phyloP scores from a whole-genome alignment of 1,140 invertebrate genomes.

The Nephotettix cincticeps region DNA sequence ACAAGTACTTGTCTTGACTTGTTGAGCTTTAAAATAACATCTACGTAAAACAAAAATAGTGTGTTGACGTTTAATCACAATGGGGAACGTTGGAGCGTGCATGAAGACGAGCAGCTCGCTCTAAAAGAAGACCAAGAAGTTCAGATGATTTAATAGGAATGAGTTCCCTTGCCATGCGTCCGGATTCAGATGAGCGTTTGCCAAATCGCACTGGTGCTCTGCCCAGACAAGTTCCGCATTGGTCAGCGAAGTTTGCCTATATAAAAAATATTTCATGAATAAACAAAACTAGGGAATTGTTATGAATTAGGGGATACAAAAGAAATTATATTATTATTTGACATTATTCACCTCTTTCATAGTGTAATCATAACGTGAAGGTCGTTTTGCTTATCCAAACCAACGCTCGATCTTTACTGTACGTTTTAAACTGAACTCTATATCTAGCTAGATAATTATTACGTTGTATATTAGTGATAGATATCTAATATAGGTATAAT shows the following conservation, averaged over 20 bases:
- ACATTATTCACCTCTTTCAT: neutral
- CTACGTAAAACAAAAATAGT: no score
- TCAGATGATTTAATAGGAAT: no score
- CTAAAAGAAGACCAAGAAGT: no score
- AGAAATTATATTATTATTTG: neutral
- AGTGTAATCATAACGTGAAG: neutral
- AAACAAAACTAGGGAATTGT: neutral
- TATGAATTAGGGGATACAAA: neutral
- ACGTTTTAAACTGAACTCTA: neutral
- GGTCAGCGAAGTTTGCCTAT: neutral
- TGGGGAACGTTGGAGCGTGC: no score
- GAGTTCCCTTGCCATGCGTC: no score
- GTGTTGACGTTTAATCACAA: no score
- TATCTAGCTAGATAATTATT: no score
- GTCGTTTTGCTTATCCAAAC: neutral
- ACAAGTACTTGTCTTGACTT: no score
- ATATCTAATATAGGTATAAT: no score
- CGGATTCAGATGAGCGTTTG: neutral
- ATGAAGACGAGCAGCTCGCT: no score
- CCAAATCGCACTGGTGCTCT: constrained; percentile 5
- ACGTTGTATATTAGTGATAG: no score
- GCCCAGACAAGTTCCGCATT: neutral
- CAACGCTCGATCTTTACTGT: neutral
- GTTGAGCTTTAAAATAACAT: no score
- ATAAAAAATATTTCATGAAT: neutral